Percentiles rank a stretch among this genome's conserved stretches.
phyloP scores from a whole-genome alignment of 2,888 invertebrate genomes.

The Myopa tessellatipennis region DNA sequence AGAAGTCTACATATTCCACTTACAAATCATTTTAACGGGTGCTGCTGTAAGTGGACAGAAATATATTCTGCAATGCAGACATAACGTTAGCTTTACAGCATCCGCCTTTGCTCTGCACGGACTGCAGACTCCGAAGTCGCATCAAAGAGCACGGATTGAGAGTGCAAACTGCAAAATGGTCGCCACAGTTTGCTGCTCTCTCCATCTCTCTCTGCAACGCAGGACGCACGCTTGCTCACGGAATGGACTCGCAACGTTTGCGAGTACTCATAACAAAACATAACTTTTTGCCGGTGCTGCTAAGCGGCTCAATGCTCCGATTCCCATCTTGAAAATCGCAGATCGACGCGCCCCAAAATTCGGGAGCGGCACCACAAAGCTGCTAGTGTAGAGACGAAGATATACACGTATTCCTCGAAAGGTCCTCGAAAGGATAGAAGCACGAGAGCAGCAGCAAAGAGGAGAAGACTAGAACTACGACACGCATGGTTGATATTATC shows the following conservation, averaged over 20 bases:
- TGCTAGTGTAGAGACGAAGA: slow-evolving; percentile 1
- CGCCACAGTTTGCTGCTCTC: background rate
- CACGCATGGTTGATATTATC: slow-evolving; percentile 3
- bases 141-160: background rate
- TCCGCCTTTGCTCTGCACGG: background rate
- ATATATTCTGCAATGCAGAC: background rate
- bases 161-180: background rate
- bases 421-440: background rate
- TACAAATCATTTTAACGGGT: background rate
- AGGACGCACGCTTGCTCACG: background rate
- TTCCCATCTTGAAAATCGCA: background rate
- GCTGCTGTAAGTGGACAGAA: background rate
- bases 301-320: background rate
- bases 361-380: slow-evolving; percentile 12
- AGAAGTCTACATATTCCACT: no score
- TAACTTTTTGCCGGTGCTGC: background rate
- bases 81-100: background rate
- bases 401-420: background rate
- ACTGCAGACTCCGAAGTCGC: background rate
- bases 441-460: background rate
- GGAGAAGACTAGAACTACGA: background rate
- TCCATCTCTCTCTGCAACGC: slow-evolving; percentile 4
- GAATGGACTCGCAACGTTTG: background rate
- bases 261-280: background rate
- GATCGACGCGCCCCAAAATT: slow-evolving; percentile 33